These are phyloP conservation scores for Zaprionus inermis DNA, from an alignment of 1,140 invertebrate species.

Conservation along the genomic window DNA sequence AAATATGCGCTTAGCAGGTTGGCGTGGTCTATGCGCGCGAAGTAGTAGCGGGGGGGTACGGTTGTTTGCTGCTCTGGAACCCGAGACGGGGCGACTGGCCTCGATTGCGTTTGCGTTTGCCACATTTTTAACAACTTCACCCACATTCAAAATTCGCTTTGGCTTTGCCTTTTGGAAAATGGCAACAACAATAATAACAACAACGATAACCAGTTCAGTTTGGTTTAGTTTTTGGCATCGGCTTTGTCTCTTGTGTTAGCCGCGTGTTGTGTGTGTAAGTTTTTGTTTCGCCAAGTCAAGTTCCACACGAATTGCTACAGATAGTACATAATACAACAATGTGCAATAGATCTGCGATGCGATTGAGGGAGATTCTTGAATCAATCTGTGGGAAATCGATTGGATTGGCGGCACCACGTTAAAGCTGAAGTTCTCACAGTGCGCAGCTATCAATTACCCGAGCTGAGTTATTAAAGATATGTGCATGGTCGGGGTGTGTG, in stretches of 20 bases:
- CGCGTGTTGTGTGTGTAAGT: slow-evolving; percentile 13
- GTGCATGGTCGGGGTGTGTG: slow-evolving; percentile 4
- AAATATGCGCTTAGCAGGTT: slow-evolving; percentile 67
- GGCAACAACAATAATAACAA: slow-evolving; percentile 34
- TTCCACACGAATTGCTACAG: slow-evolving; percentile 21
- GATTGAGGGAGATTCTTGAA: slow-evolving; percentile 1
- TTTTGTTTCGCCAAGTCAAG: slow-evolving; percentile 9
- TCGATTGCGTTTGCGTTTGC: slow-evolving; percentile 73
- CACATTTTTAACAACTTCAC: slow-evolving; percentile 80
- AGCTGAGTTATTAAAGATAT: slow-evolving; percentile 2
- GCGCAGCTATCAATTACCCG: slow-evolving; percentile 34
- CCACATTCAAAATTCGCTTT: slow-evolving; percentile 81
- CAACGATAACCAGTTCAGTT: slow-evolving; percentile 62
- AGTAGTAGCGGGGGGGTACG: not conserved
- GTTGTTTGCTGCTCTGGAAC: slow-evolving; percentile 36
- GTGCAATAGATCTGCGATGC: not conserved
- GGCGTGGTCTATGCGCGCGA: not conserved
- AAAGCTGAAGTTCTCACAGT: slow-evolving; percentile 10
- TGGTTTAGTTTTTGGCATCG: slow-evolving; percentile 37
- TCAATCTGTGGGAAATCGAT: slow-evolving; percentile 28
- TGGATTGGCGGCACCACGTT: not conserved
- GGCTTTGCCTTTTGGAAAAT: slow-evolving; percentile 61
- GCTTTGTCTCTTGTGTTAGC: slow-evolving; percentile 42
- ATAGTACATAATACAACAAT: slow-evolving; percentile 2
- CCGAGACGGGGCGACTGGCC: slow-evolving; percentile 51